Base-by-base conservation (phyloP, 1,140 invertebrate genomes). In the Carposina sasakii region DNA sequence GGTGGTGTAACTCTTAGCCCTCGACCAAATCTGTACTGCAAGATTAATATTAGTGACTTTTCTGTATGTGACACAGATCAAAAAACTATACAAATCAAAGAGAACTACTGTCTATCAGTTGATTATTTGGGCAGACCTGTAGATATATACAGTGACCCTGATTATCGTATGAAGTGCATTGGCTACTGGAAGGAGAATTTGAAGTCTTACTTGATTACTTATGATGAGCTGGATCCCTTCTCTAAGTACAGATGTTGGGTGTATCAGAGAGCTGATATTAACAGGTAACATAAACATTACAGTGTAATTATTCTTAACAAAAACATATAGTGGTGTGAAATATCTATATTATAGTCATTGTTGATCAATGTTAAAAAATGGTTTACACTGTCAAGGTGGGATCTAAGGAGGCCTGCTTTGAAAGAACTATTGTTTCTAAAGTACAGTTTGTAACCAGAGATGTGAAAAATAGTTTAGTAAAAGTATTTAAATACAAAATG, bases 111-210 rank as follows among this genome's bases (percentile, higher is more conserved):
- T 76, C 86, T 98, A 3, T 94, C 95, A n/a, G 96, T 99, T 2
- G 96, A 99, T 86, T 92, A 98, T 84, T 89, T 95, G 60, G 97
- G 96, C 44, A 87, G 93, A 65, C 96, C 96, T 4, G 91, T 97
- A 22, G 96, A 97, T 84, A 96, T 97, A 74, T 97, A 97, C 88
- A 96, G 94, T 88, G 94, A 97, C 67, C 95, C 97, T 10, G 98
- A 99, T 89, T 97, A 98, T 66, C 92, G 92, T 71, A 93, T 99
- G 91, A 96, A 97, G 71, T 99, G 98, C 77, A 97, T 99, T 63
- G 98, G 97, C 1, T 99, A 91, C 78, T 99, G 96, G 95, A 98
- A 98, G 79, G 98, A 99, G 76, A 98, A 99, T 89, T 87, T 98
- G 0, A 97, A 95, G 77, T 99, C 97, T 0, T 99, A 98, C 85